phyloP scores from a whole-genome alignment of 2,888 invertebrate species.

The Barypeithes pellucidus region DNA sequence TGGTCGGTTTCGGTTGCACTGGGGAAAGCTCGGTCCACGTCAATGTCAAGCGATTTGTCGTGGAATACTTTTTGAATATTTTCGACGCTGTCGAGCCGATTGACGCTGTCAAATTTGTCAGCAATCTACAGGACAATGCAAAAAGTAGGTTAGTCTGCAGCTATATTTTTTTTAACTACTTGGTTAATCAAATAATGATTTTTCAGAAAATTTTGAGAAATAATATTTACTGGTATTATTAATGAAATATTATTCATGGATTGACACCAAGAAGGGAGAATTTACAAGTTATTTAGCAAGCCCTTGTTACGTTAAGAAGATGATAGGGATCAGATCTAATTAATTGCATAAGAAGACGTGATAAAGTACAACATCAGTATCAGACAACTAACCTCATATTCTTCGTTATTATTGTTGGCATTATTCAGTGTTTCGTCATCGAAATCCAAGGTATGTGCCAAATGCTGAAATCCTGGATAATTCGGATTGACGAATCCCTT shows the following conservation, averaged over 20 bases:
- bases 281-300: too few species aligned
- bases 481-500: slow-evolving; percentile 88
- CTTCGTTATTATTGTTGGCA: slow-evolving; percentile 71
- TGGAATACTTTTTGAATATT: slow-evolving; percentile 74
- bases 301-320: too few species aligned
- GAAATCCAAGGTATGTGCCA: slow-evolving; percentile 78
- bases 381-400: slow-evolving; percentile 52
- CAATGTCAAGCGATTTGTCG: slow-evolving; percentile 74
- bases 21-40: slow-evolving; percentile 41
- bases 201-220: too few species aligned
- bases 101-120: slow-evolving; percentile 71
- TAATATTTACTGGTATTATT: too few species aligned
- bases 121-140: slow-evolving; percentile 15
- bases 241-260: too few species aligned
- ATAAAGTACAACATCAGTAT: too few species aligned
- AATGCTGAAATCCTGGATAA: slow-evolving; percentile 88
- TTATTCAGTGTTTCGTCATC: slow-evolving; percentile 64
- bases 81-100: slow-evolving; percentile 71
- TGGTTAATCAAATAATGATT: too few species aligned
- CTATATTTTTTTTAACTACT: too few species aligned
- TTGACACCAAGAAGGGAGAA: too few species aligned
- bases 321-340: too few species aligned
- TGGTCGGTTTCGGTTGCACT: slow-evolving; percentile 15
- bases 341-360: too few species aligned
- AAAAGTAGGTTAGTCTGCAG: too few species aligned